Evolutionary conservation across 2,888 invertebrate genomes (phyloP).

Genomic region (Pasiphila rectangulata): DNA sequence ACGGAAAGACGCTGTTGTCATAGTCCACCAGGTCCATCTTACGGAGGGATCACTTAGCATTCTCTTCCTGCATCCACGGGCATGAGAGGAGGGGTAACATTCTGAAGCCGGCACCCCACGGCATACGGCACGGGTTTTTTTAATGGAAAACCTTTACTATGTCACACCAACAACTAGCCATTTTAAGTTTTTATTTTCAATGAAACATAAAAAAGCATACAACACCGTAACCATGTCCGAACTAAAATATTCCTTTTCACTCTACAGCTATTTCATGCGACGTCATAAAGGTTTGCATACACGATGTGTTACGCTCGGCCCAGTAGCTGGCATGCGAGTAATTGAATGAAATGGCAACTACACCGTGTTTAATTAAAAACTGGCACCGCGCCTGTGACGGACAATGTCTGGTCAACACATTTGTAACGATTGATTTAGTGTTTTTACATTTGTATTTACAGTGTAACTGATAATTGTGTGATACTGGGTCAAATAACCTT

Average conservation of each 20-base stretch:
- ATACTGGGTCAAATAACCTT: not conserved
- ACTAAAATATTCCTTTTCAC: constrained; percentile 23
- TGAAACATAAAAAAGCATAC: constrained; percentile 6
- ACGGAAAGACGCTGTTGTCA: too few relatives aligned
- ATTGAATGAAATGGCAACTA: constrained; percentile 48
- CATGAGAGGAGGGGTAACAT: too few relatives aligned
- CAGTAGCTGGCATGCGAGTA: constrained; percentile 35
- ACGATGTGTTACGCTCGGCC: constrained; percentile 22
- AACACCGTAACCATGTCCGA: constrained; percentile 10
- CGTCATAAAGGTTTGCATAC: constrained; percentile 25
- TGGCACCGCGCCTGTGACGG: constrained; percentile 31
- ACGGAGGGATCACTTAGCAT: too few relatives aligned
- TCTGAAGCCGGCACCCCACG: too few relatives aligned
- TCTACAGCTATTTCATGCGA: constrained; percentile 21
- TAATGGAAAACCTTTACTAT: not conserved
- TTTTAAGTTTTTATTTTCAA: constrained; percentile 5
- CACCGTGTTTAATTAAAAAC: constrained; percentile 49
- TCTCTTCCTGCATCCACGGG: too few relatives aligned
- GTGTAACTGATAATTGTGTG: not conserved
- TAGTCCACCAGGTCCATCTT: too few relatives aligned
- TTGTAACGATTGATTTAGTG: constrained; percentile 29
- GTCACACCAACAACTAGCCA: not conserved
- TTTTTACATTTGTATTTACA: constrained; percentile 13
- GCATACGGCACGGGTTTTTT: too few relatives aligned
- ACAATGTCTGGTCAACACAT: constrained; percentile 29